Base-by-base conservation (phyloP, 2,113 vertebrate species). In the Plestiodon gilberti region DNA sequence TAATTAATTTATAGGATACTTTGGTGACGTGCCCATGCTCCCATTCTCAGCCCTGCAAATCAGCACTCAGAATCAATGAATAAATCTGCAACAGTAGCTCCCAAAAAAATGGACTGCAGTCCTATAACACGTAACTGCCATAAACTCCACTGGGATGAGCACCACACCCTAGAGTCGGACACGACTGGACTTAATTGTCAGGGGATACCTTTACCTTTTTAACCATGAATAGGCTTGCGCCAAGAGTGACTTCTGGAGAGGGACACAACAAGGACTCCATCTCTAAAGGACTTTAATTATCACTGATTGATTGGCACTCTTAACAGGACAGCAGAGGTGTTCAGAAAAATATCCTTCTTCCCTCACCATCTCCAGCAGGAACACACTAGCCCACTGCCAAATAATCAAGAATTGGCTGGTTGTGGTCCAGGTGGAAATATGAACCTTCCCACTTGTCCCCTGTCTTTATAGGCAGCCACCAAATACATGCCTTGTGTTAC, bases 11-110 rank as follows among this genome's bases (percentile, higher is more conserved):
- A 0, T 18, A 35, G 33, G 48, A 2, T 86, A 14, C 79, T 28
- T 67, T 62, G 59, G 64, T 75, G 59, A 48, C 55, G 64, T 75
- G 82, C 28, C 3, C 55, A 40, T 38, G 35, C 22, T 15, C 28
- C 75, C 78, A 70, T 82, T 33, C 79, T 38, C 15, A 73, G 5
- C 0, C 0, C 55, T 83, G 76, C 7, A 2, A 28, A 10, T 3
- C 35, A 71, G 61, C 0, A 0, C 5, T 0, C 76, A 33, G 65
- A 67, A 86, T 28, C 0, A 35, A 52, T 4, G 62, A n/a, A 8
- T 2, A 52, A 38, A 75, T 33, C 87, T 2, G 0, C 4, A 75
- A 11, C 57, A 62, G 35, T 55, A 40, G n/a, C 77, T 6, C 25
- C 40, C n/a, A n/a, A 55, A 48, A 25, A 74, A 73, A 61, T 48